These are phyloP conservation scores for Penaeus japonicus DNA, from an alignment of 1,140 invertebrate species.

Conservation along the genomic window DNA sequence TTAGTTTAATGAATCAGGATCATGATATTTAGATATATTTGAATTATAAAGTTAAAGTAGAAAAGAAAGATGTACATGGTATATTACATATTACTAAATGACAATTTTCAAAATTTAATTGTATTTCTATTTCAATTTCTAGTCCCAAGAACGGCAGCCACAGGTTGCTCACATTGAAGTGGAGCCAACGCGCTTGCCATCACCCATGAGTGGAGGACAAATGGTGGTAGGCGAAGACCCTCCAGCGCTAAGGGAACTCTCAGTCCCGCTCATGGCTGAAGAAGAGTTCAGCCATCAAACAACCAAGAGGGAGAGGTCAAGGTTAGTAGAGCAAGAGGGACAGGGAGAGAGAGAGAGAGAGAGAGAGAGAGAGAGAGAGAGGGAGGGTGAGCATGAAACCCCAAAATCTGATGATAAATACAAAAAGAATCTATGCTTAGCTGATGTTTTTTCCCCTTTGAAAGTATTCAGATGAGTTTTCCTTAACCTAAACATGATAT, in stretches of 20 bases:
- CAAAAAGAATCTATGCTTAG: too few relatives aligned
- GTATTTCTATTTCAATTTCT: background rate
- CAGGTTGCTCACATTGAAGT: conserved; percentile 64
- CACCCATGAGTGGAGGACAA: conserved; percentile 59
- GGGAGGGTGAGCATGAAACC: too few relatives aligned
- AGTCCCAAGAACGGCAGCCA: conserved; percentile 42
- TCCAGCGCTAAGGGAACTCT: conserved; percentile 51
- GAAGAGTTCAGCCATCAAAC: conserved; percentile 47
- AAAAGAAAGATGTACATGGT: too few relatives aligned
- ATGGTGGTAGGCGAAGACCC: conserved; percentile 60
- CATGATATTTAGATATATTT: too few relatives aligned
- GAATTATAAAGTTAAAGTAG: too few relatives aligned
- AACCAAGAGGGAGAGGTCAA: conserved; percentile 36
- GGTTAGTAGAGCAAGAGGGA: conserved; percentile 31
- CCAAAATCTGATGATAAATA: too few relatives aligned
- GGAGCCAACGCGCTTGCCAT: conserved; percentile 67
- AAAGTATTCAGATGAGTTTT: background rate
- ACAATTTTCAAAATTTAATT: too few relatives aligned
- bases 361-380: too few relatives aligned
- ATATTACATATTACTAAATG: too few relatives aligned
- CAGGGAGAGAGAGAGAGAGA: too few relatives aligned
- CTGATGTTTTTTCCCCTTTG: background rate
- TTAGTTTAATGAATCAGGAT: too few relatives aligned
- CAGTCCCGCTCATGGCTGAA: conserved; percentile 61
- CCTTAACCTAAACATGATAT: conserved; percentile 60